These are phyloP conservation scores for Meriones unguiculatus DNA, from an alignment of 2,113 vertebrate species.

Conservation along the genomic window DNA sequence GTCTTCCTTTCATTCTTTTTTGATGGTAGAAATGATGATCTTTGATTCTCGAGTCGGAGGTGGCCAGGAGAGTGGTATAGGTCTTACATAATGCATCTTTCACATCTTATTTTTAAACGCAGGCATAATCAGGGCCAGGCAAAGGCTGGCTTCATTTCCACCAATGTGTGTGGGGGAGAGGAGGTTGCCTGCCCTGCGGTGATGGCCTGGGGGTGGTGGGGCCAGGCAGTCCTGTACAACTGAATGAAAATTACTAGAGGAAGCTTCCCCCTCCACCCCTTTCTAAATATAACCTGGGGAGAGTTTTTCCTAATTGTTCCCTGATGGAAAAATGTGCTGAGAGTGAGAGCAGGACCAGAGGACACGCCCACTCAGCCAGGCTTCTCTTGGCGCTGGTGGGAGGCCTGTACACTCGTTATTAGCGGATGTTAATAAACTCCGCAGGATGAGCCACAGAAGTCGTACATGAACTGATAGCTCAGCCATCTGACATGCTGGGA, in stretches of 20 bases:
- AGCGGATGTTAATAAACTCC: constrained; percentile 87
- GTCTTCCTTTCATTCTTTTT: constrained; percentile 94
- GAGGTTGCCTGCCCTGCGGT: constrained; percentile 27
- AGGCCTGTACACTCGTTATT: constrained; percentile 83
- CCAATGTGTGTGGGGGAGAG: constrained; percentile 60
- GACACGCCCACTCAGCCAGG: constrained; percentile 77
- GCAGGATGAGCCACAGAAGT: constrained; percentile 79
- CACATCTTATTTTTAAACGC: constrained; percentile 90
- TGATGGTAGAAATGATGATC: constrained; percentile 94
- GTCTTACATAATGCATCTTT: constrained; percentile 88
- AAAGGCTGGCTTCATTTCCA: constrained; percentile 75
- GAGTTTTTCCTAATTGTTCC: constrained; percentile 89
- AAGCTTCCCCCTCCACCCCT: constrained; percentile 75
- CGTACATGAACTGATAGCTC: constrained; percentile 72
- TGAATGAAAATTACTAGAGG: constrained; percentile 78
- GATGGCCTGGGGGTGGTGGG: constrained; percentile 58
- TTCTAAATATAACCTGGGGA: constrained; percentile 88
- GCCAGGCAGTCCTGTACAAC: constrained; percentile 49
- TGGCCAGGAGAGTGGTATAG: constrained; percentile 87
- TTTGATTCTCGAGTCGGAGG: constrained; percentile 91
- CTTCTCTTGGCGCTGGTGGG: constrained; percentile 80
- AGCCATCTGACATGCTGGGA: constrained; percentile 71
- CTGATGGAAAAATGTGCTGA: constrained; percentile 86
- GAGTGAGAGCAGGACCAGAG: constrained; percentile 83
- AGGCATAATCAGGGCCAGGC: constrained; percentile 85